A percentile compares a stretch with the other conserved stretches of the same genome.
These are phyloP conservation scores for Saguinus midas DNA, from an alignment of 2,113 vertebrate genomes.

Conservation along the genomic window DNA sequence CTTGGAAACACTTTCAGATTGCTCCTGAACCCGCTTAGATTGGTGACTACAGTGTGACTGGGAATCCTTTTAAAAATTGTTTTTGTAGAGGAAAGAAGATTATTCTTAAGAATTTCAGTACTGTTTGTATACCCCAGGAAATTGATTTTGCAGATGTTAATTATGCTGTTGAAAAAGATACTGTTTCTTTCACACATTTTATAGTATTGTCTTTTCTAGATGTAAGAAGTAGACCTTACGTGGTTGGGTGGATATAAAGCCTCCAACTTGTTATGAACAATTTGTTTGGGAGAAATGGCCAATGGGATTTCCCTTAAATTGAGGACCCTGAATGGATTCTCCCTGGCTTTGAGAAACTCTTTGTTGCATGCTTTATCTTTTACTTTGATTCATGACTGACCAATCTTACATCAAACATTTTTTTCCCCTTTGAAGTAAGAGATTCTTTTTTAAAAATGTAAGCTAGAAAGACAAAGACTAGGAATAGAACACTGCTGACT, in stretches of 20 bases:
- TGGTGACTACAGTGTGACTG: not conserved
- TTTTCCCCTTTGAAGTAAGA: constrained; percentile 62
- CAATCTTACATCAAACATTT: constrained; percentile 67
- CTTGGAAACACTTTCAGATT: not conserved
- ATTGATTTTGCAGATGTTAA: constrained; percentile 31
- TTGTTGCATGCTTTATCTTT: constrained; percentile 58
- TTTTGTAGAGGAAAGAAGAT: not conserved
- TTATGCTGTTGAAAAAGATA: constrained; percentile 28
- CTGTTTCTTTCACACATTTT: constrained; percentile 2
- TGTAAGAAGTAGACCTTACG: not conserved
- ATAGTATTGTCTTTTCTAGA: not conserved
- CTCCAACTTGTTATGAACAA: constrained; percentile 15
- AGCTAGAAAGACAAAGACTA: constrained; percentile 44
- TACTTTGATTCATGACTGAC: constrained; percentile 66
- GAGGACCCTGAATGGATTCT: constrained; percentile 61
- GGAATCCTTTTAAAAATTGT: constrained; percentile 13
- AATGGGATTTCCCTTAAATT: constrained; percentile 57
- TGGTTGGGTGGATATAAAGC: not conserved
- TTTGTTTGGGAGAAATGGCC: constrained; percentile 54
- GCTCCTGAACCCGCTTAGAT: not conserved
- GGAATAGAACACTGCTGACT: constrained; percentile 58
- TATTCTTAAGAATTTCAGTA: not conserved
- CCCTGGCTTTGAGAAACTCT: constrained; percentile 60
- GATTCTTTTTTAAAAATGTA: not conserved
- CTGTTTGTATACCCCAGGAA: not conserved